phyloP scores from a whole-genome alignment of 2,113 vertebrate species.

The Peromyscus leucopus region DNA sequence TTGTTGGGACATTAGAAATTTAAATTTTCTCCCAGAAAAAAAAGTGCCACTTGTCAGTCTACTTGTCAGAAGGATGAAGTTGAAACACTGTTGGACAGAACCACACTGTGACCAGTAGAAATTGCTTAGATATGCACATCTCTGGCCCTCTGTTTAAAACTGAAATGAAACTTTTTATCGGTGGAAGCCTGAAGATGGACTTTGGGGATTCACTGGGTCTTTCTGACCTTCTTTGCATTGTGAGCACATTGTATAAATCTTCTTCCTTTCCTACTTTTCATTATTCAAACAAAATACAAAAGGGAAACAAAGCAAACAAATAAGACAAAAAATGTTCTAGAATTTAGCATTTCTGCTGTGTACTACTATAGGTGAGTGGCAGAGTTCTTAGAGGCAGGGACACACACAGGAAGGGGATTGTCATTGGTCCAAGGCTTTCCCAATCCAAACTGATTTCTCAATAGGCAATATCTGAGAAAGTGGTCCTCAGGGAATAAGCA shows the following conservation, averaged over 20 bases:
- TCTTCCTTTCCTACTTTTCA: background rate
- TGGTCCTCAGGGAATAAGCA: background rate
- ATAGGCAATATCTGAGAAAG: background rate
- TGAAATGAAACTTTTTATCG: background rate
- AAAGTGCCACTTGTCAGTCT: background rate
- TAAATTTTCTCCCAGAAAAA: background rate
- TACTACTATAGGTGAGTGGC: too few relatives aligned
- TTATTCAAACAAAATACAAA: background rate
- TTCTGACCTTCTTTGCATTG: background rate
- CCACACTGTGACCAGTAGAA: too few relatives aligned
- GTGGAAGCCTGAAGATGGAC: background rate
- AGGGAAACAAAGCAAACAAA: background rate
- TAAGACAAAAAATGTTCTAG: background rate
- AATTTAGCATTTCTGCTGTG: background rate
- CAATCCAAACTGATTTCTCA: background rate
- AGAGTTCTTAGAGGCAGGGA: background rate
- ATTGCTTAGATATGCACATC: background rate
- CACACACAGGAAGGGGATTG: accelerated
- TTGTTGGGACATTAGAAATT: too few relatives aligned
- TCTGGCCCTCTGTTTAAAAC: background rate
- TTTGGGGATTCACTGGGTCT: background rate
- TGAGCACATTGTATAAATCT: background rate
- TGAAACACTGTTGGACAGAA: background rate
- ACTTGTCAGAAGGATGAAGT: background rate
- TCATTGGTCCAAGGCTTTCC: background rate